Evolutionary conservation across 2,888 invertebrate genomes (phyloP), one percentile per base, ranked within the genome.

Genomic region (Tenthredo scrophulariae): DNA sequence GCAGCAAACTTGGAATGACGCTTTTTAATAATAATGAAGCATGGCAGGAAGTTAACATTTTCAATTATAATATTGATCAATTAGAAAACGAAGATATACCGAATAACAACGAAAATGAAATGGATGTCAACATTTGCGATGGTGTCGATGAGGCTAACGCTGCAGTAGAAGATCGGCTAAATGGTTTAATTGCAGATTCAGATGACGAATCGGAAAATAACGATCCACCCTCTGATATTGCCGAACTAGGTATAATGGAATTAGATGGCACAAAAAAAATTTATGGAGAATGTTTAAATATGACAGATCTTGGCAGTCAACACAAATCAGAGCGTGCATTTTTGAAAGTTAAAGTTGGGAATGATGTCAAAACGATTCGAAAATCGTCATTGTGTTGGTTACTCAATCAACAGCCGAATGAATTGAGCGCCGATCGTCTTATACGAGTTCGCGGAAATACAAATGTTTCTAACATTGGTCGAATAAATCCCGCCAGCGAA

Each of bases 391-490:
- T 72, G 0, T 72, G 40, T 72, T 72, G 72, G 72, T 72, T 72
- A 72, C 72, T 72, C 10, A 72, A 72, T 10, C 22, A 72, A 18
- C 72, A 72, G 22, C 40, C 72, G 1, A 72, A 72, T 15, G 40
- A 72, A 72, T 72, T 72, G 7, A 72, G 72, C 72, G 72, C 72
- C 10, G 72, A 72, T 72, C 72, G 72, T 37, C 72, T 72, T 72
- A 72, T 72, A 40, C 37, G 72, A 0, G 72, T 72, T 10, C 40
- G 72, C 72, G 72, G 72, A 15, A 72, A 18, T n/a, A 40, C n/a
- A n/a, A 72, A 72, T 22, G 72, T 40, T 72, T 18, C 72, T 1
- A 40, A n/a, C 40, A 40, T 40, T 7, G 9, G 72, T 72, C n/a
- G 15, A n/a, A 72, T 40, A 72, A 40, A 72, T 72, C 72, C n/a